A percentile compares a stretch with the other conserved stretches of the same genome.
These are phyloP conservation scores for Actenoides hombroni DNA, from an alignment of 2,113 vertebrate genomes.

Conservation along the genomic window DNA sequence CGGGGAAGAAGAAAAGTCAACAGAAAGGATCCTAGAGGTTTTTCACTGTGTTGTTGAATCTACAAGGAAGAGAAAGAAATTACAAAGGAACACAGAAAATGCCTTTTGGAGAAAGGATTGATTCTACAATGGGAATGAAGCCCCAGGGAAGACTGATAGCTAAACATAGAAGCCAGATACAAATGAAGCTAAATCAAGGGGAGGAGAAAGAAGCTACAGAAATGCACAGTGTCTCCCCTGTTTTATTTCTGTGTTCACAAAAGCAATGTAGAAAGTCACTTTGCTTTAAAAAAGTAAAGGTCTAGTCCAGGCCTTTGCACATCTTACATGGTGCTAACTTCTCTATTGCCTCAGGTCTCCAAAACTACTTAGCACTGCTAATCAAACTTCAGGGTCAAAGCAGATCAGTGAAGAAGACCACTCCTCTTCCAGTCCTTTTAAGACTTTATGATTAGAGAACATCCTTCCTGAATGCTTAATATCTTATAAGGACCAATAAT, in stretches of 20 bases:
- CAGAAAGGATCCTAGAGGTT: not conserved
- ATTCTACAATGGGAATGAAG: not conserved
- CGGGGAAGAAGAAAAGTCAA: not conserved
- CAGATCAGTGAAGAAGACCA: not conserved
- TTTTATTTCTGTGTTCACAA: not conserved
- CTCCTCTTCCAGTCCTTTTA: not conserved
- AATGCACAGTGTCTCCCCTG: not conserved
- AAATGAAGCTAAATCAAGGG: not conserved
- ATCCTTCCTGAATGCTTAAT: not conserved
- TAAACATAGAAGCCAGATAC: not conserved
- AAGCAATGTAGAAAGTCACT: not conserved
- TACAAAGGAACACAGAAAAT: not conserved
- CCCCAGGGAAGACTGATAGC: not conserved
- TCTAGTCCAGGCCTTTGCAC: not conserved
- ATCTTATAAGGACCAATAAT: not conserved
- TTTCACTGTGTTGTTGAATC: not conserved
- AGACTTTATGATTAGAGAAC: not conserved
- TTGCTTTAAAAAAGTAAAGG: not conserved
- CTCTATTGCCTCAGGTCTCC: not conserved
- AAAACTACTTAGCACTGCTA: not conserved
- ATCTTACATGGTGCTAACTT: not conserved
- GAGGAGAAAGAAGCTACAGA: not conserved
- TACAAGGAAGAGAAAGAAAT: not conserved
- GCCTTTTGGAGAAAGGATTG: not conserved
- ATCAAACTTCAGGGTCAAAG: not conserved